Percentiles rank a stretch among this genome's conserved stretches.
phyloP scores from a whole-genome alignment of 2,113 vertebrate genomes.

The Mirounga angustirostris region DNA sequence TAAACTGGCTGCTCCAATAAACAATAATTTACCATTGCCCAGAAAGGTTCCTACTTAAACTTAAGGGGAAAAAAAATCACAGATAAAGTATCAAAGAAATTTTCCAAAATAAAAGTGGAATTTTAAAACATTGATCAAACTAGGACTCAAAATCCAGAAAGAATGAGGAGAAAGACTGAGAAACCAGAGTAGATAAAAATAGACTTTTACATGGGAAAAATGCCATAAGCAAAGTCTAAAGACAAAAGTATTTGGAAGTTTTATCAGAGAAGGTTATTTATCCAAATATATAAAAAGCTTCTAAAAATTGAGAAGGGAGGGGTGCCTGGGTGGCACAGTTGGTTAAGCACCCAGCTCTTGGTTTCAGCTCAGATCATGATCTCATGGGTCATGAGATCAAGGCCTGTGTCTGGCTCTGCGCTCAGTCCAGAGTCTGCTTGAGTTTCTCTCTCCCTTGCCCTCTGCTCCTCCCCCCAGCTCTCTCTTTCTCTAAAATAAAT shows the following conservation, averaged over 20 bases:
- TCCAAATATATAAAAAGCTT: not conserved
- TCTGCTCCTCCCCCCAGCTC: not conserved
- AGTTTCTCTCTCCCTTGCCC: not conserved
- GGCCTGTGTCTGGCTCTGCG: not conserved
- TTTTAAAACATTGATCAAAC: not conserved
- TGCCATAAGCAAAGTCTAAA: not conserved
- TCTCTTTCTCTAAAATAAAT: not conserved
- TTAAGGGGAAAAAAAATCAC: not conserved
- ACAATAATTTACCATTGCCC: not conserved
- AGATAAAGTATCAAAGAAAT: not conserved
- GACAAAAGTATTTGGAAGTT: not conserved
- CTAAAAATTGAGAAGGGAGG: not conserved
- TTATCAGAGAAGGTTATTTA: not conserved
- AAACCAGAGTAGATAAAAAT: constrained; percentile 22
- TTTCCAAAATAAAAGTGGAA: constrained; percentile 47
- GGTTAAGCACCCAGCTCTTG: not conserved
- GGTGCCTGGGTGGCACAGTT: not conserved
- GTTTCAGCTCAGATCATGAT: not conserved
- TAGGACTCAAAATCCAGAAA: constrained; percentile 44
- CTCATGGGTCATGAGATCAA: not conserved
- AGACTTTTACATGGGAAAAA: not conserved
- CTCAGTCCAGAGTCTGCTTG: not conserved
- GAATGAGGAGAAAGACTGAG: not conserved
- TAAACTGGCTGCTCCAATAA: constrained; percentile 39
- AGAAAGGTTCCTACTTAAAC: constrained; percentile 5